Percentiles rank a stretch among this genome's conserved stretches.
phyloP scores from a whole-genome alignment of 2,113 vertebrate genomes.

The Proterorhinus semilunaris region DNA sequence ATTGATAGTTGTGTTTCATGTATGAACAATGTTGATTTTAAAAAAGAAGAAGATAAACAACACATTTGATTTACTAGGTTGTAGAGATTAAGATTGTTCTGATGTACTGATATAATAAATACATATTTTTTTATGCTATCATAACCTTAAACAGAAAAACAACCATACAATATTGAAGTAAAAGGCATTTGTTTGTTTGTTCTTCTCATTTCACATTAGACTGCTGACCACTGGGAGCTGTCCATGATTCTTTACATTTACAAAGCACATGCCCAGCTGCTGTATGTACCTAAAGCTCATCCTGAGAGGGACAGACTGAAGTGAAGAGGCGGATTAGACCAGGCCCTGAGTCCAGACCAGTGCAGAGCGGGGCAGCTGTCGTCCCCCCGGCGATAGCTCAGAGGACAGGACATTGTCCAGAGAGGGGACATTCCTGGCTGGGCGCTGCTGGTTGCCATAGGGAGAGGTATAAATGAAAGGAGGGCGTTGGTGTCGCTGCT shows the following conservation, averaged over 20 bases:
- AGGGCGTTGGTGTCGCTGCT: slow-evolving; percentile 79
- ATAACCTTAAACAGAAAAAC: too few species aligned
- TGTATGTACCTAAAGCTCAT: slow-evolving; percentile 30
- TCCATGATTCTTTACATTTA: slow-evolving; percentile 27
- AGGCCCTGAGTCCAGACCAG: slow-evolving; percentile 52
- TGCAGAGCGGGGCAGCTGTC: slow-evolving; percentile 64
- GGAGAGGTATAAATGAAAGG: slow-evolving; percentile 87
- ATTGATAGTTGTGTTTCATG: too few species aligned
- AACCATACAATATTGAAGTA: too few species aligned
- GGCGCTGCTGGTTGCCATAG: slow-evolving; percentile 93
- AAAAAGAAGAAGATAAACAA: too few species aligned
- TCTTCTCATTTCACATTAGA: slow-evolving; percentile 7
- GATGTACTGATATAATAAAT: too few species aligned
- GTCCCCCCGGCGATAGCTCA: slow-evolving; percentile 67
- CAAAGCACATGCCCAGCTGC: slow-evolving; percentile 1
- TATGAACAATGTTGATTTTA: too few species aligned
- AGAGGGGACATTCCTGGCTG: slow-evolving; percentile 91
- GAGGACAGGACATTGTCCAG: slow-evolving; percentile 90
- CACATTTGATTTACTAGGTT: too few species aligned
- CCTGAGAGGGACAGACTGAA: slow-evolving; percentile 50
- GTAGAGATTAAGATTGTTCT: too few species aligned
- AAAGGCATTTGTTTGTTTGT: neutral
- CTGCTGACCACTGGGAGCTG: slow-evolving; percentile 16
- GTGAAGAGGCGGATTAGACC: slow-evolving; percentile 62
- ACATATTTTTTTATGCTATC: too few species aligned